Conservation (phyloP, 2,797 vertebrate genomes). For the Pseudochromis fuscus region DNA sequence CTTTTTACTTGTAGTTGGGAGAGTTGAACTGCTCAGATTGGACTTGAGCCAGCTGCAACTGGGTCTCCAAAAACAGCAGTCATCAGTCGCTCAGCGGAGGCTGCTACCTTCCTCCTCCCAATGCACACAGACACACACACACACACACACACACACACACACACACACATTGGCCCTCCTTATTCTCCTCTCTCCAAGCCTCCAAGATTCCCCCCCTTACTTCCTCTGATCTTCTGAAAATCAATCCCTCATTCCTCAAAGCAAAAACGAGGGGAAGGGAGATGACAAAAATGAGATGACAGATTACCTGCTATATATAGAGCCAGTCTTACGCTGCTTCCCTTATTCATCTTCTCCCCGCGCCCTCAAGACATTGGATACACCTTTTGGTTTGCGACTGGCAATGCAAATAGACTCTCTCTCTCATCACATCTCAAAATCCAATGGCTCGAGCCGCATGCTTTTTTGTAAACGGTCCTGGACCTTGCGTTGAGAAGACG, state of each 20-base stretch:
- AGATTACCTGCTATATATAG: conserved; percentile 84
- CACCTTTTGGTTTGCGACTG: conserved; percentile 70
- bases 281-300: conserved; percentile 78
- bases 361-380: conserved; percentile 71
- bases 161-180: conserved; percentile 27
- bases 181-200: conserved; percentile 56
- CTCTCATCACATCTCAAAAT: conserved; percentile 36
- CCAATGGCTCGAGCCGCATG: conserved; percentile 21
- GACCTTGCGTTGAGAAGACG: conserved; percentile 6
- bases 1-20: conserved; percentile 37
- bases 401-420: conserved; percentile 67
- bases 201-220: conserved; percentile 64
- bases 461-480: conserved; percentile 13
- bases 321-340: conserved; percentile 58
- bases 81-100: conserved; percentile 50
- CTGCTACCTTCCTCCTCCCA: conserved; percentile 20
- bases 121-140: conserved; percentile 22
- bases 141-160: conserved; percentile 30
- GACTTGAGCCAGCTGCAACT: conserved; percentile 61
- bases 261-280: conserved; percentile 68
- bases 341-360: conserved; percentile 74
- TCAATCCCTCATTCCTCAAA: conserved; percentile 80
- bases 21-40: conserved; percentile 43
- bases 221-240: conserved; percentile 77
- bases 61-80: conserved; percentile 65